Evolutionary conservation across 2,888 invertebrate species (phyloP), one percentile per base, ranked within the genome.

Genomic region (Eustalomyia histrio): DNA sequence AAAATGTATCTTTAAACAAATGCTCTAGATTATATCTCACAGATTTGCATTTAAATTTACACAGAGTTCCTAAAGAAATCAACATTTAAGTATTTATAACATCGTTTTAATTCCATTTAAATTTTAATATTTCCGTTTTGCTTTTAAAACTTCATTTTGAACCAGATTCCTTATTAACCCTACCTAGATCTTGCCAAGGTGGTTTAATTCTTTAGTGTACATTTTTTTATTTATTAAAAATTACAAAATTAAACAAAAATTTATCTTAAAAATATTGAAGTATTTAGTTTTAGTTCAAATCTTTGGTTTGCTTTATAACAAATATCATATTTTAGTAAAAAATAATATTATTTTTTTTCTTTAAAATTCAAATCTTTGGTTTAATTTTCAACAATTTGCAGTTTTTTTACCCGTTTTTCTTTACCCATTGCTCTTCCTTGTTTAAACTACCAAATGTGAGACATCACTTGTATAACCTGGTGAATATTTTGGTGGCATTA

Each of bases 381-480:
- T 21, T 61, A 33, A 57, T 55, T 39, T 16, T 14, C n/a, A 76
- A 17, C 17, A 43, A 24, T 52, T 43, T 1, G 14, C 60, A 39
- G 0, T 9, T 53, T 47, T 33, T 35, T 18, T 39, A 52, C 7
- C n/a, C 4, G 63, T 21, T n/a, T 29, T 29, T 4, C 29, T 7
- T 6, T 6, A 29, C 29, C 7, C 29, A 29, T 7, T 29, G 7
- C 29, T 6, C 29, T 10, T 29, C 18, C 33, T 52, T 39, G 6
- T 55, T 91, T 92, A 95, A 87, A 95, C 95, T 84, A 95, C 94
- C 83, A 95, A 92, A 90, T 95, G 95, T 17, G 95, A 95, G 0
- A 95, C 95, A 88, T 95, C 95, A 76, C 94, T 94, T 43, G 95
- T 95, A 87, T 95, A 95, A 4, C 95, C 95, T 1, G 95, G 94